Conservation (phyloP, 1,140 invertebrate species). For the Micrasema longulum region DNA sequence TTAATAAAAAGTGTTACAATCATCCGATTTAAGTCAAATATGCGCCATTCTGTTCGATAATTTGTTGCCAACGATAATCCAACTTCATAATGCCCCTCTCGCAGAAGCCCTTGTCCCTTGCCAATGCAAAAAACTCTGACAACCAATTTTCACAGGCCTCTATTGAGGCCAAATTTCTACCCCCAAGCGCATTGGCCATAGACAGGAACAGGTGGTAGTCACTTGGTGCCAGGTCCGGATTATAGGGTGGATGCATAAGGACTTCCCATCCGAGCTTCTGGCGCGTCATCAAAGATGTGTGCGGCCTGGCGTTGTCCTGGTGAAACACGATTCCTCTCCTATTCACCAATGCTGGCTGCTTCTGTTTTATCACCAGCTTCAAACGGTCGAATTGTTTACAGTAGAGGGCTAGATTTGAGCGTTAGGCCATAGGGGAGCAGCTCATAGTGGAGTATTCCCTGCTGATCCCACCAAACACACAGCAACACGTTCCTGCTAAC, state of each 20-base stretch:
- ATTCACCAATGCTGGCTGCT: constrained; percentile 11
- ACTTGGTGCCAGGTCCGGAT: constrained; percentile 19
- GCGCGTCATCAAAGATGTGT: constrained; percentile 15
- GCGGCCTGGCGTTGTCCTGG: constrained; percentile 7
- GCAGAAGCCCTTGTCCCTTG: too few species aligned
- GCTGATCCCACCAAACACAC: too few species aligned
- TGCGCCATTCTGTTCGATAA: constrained; percentile 14
- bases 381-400: too few species aligned
- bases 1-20: constrained; percentile 18
- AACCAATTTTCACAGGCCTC: constrained; percentile 1
- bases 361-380: too few species aligned
- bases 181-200: constrained; percentile 19
- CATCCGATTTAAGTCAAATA: constrained; percentile 23
- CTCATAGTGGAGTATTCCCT: too few species aligned
- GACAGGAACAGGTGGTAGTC: constrained; percentile 22
- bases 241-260: constrained; percentile 19
- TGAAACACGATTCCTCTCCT: constrained; percentile 13
- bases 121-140: not conserved
- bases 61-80: too few species aligned
- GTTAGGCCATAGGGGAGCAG: too few species aligned
- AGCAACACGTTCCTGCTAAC: too few species aligned
- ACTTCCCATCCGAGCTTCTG: constrained; percentile 22
- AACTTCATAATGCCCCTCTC: too few species aligned
- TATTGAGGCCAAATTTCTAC: constrained; percentile 20
- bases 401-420: too few species aligned